Evolutionary conservation across 2,113 vertebrate genomes (phyloP).

Genomic region (Cyprinodon brontotheroides): DNA sequence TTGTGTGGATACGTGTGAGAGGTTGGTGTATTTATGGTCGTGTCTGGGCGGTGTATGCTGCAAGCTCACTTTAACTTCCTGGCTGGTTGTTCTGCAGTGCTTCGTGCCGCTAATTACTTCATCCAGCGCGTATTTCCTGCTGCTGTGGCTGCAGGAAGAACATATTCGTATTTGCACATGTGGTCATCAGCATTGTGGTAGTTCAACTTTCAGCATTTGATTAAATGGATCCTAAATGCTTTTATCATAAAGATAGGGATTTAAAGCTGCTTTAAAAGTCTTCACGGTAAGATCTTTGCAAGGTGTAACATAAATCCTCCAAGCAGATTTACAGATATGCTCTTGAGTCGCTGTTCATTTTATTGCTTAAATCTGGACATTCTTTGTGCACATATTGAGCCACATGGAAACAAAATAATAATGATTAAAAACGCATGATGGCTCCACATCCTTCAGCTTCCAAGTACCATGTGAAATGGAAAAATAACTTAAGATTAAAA

Average conservation of each 20-base stretch:
- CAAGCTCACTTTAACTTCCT: constrained; percentile 56
- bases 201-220: background rate
- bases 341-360: background rate
- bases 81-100: constrained; percentile 46
- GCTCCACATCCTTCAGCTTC: background rate
- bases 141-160: constrained; percentile 28
- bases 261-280: background rate
- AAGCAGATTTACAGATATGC: background rate
- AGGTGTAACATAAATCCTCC: background rate
- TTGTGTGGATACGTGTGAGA: constrained; percentile 9
- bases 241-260: background rate
- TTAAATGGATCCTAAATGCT: background rate
- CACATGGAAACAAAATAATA: background rate
- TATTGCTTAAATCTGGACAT: background rate
- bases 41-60: constrained; percentile 56
- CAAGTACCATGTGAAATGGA: background rate
- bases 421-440: background rate
- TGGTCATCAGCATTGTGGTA: constrained; percentile 8
- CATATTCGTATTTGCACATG: background rate
- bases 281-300: background rate
- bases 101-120: constrained; percentile 63
- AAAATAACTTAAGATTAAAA: background rate
- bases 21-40: constrained; percentile 24
- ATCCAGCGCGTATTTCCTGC: constrained; percentile 65
- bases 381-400: background rate